phyloP scores from a whole-genome alignment of 2,113 vertebrate species.

The Calidris pygmaea region DNA sequence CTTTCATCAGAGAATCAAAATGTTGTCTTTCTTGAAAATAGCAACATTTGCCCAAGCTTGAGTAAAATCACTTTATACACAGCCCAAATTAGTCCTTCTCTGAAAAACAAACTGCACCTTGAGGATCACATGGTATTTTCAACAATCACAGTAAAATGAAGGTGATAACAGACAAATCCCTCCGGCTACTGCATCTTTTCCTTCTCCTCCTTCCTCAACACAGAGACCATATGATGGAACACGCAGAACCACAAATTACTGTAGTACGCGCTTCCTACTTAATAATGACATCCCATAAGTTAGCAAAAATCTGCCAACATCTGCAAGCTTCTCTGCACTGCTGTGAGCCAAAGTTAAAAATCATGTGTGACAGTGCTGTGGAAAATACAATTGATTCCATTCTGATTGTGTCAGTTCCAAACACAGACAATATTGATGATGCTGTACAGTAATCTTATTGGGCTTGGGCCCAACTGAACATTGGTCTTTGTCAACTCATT shows the following conservation, averaged over 20 bases:
- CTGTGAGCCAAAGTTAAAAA: constrained; percentile 79
- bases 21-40: background rate
- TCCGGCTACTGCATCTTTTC: constrained; percentile 45
- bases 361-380: constrained; percentile 79
- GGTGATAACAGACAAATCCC: constrained; percentile 53
- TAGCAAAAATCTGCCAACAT: constrained; percentile 79
- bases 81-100: constrained; percentile 57
- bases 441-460: constrained; percentile 80
- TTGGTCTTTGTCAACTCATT: constrained; percentile 84
- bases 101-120: constrained; percentile 44
- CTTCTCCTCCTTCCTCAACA: constrained; percentile 47
- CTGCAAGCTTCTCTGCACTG: constrained; percentile 73
- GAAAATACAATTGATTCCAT: constrained; percentile 80
- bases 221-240: constrained; percentile 56
- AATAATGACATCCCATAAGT: constrained; percentile 76
- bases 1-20: constrained; percentile 29
- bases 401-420: constrained; percentile 82
- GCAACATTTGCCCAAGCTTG: background rate
- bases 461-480: constrained; percentile 78
- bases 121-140: constrained; percentile 43
- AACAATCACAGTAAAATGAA: constrained; percentile 55
- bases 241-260: constrained; percentile 71
- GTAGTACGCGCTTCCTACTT: constrained; percentile 66
- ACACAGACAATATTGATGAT: constrained; percentile 82
- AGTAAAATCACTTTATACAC: constrained; percentile 41